A percentile compares a stretch with the other conserved stretches of the same genome.
Evolutionary conservation across 2,888 invertebrate species (phyloP).

Genomic region (Epinotia demarniana): DNA sequence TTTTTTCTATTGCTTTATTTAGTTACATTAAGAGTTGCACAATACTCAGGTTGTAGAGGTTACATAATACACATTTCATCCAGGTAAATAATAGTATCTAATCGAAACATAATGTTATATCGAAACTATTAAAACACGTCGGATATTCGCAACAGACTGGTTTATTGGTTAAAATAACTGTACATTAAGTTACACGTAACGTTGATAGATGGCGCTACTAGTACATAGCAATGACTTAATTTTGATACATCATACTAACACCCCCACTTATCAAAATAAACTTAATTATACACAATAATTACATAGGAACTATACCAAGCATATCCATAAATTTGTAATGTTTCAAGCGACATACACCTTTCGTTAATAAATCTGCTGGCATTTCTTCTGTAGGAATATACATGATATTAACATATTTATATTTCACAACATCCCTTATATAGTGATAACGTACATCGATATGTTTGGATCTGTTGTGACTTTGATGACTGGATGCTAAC

Average conservation of each 20-base stretch:
- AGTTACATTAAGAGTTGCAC: not conserved
- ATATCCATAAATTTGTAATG: conserved; percentile 5
- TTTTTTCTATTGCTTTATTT: conserved; percentile 12
- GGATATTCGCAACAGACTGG: too few species aligned
- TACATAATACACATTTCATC: not conserved
- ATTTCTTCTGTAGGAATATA: conserved; percentile 6
- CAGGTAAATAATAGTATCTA: not conserved
- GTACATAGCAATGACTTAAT: too few species aligned
- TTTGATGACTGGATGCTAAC: not conserved
- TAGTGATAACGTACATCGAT: not conserved
- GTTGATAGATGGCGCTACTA: too few species aligned
- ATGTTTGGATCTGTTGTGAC: conserved; percentile 5
- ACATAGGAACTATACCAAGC: not conserved
- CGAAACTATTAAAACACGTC: too few species aligned
- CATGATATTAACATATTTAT: not conserved
- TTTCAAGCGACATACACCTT: conserved; percentile 1
- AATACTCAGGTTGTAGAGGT: not conserved
- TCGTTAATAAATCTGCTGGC: conserved; percentile 10
- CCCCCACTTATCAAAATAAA: too few species aligned
- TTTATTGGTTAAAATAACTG: too few species aligned
- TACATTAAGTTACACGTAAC: too few species aligned
- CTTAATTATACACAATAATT: too few species aligned
- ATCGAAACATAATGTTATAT: not conserved
- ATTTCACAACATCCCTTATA: conserved; percentile 3
- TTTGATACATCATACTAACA: too few species aligned